These are phyloP conservation scores for Oryzias curvinotus DNA, from an alignment of 2,113 vertebrate genomes.

Conservation along the genomic window DNA sequence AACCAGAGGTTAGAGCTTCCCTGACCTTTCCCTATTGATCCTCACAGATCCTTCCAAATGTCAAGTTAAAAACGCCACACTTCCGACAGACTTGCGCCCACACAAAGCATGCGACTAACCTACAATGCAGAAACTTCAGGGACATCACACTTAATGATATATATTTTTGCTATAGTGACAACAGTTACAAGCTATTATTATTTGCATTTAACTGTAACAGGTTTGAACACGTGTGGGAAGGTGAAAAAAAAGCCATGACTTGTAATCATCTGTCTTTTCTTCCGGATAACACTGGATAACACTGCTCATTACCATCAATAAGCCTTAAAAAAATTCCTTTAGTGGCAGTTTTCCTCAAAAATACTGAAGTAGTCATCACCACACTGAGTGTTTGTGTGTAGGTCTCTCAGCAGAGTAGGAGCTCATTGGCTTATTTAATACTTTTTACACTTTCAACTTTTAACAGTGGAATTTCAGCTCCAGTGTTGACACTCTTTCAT, in stretches of 20 bases:
- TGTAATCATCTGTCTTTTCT: slow-evolving; percentile 59
- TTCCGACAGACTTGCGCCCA: slow-evolving; percentile 21
- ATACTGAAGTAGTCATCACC: not conserved
- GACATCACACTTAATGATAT: slow-evolving; percentile 29
- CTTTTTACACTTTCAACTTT: no score
- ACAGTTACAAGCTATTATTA: slow-evolving; percentile 62
- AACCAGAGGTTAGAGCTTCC: slow-evolving; percentile 50
- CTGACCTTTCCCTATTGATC: slow-evolving; percentile 75
- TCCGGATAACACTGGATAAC: slow-evolving; percentile 39
- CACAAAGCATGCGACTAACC: not conserved
- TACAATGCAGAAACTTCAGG: slow-evolving; percentile 15
- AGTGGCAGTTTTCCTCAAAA: slow-evolving; percentile 39
- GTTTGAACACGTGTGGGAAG: slow-evolving; percentile 55
- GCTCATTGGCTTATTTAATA: no score
- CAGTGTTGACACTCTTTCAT: no score
- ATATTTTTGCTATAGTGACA: no score
- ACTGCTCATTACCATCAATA: slow-evolving; percentile 52
- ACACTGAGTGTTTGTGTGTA: slow-evolving; percentile 8
- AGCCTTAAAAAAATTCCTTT: slow-evolving; percentile 39
- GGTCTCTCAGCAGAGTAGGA: not conserved
- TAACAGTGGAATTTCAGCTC: no score
- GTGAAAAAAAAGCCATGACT: slow-evolving; percentile 40
- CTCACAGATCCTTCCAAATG: slow-evolving; percentile 70
- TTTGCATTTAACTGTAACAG: slow-evolving; percentile 61
- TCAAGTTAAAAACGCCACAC: slow-evolving; percentile 62